Base-by-base conservation (phyloP, 1,140 invertebrate genomes). In the Cyclina sinensis region DNA sequence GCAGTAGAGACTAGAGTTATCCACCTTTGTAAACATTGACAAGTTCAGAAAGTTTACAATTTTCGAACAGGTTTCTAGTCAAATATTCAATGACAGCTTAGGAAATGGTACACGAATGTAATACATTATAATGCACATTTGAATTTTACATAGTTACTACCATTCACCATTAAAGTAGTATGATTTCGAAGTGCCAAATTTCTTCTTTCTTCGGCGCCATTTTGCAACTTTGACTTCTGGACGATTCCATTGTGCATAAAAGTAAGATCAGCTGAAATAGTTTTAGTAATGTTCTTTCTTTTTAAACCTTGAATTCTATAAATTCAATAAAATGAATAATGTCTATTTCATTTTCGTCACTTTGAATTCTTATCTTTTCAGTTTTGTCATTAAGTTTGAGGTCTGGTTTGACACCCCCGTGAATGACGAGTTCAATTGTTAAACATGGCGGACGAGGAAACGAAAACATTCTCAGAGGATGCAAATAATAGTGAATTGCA, bases 391-490 rank as follows among this genome's bases (percentile, higher is more conserved):
- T n/a, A n/a, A n/a, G n/a, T n/a, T n/a, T 46, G 43, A 16, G 24
- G 5, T 62, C 4, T 27, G 24, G 16, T 9, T 35, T 62, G n/a
- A 65, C 30, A 51, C 35, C 82, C 90, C 90, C 78, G n/a, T 39
- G 16, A 35, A 59, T 81, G 43, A 85, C 11, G 37, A 30, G 51
- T 90, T 81, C 43, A 80, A 57, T 35, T 85, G 24, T 54, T 43
- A 37, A 93, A 91, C 83, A 93, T 93, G 93, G 93, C 93, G 91
- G 93, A 93, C 79, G 93, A 93, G 80, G 91, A 91, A 88, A 86
- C 91, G 82, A 90, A 82, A 76, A 74, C 91, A 80, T 54, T 89
- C 48, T 74, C 86, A 57, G 90, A 85, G 65, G 83, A 82, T 81
- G 54, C 62, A 82, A 87, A 91, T 85, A 89, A 78, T 70, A 88